phyloP scores from a whole-genome alignment of 2,113 vertebrate species.

The Corythoichthys intestinalis region DNA sequence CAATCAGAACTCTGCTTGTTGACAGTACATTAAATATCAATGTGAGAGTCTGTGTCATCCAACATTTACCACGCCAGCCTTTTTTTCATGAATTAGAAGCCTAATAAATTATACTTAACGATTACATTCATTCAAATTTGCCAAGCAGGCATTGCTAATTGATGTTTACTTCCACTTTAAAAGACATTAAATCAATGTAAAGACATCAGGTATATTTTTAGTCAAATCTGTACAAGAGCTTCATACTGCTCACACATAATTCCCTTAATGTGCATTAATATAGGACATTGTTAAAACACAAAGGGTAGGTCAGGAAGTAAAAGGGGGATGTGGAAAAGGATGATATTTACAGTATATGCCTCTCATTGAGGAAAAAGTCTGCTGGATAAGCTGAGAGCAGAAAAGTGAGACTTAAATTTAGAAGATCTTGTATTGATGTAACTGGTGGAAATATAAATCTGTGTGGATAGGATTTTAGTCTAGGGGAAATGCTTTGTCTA shows the following conservation, averaged over 20 bases:
- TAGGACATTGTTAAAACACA: neutral
- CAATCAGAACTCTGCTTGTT: too few species aligned
- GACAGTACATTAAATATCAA: too few species aligned
- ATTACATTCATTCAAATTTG: too few species aligned
- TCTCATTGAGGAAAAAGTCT: conserved; percentile 25
- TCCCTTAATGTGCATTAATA: neutral
- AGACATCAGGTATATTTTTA: neutral
- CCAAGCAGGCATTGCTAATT: too few species aligned
- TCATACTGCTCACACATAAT: neutral
- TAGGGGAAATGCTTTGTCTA: conserved; percentile 46
- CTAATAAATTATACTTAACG: too few species aligned
- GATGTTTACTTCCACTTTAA: too few species aligned
- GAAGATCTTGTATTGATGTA: conserved; percentile 48
- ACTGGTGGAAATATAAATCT: conserved; percentile 44
- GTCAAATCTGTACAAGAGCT: neutral
- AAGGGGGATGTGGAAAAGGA: neutral
- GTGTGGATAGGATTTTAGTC: conserved; percentile 46
- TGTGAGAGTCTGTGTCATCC: too few species aligned
- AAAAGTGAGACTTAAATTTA: conserved; percentile 44
- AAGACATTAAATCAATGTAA: too few species aligned
- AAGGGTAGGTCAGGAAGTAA: neutral
- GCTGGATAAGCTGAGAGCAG: conserved; percentile 19
- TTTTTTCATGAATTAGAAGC: too few species aligned
- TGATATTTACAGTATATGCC: conserved; percentile 31
- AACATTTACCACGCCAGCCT: too few species aligned